Base-by-base conservation (phyloP, 2,888 invertebrate species). In the Leptopilina myrica region DNA sequence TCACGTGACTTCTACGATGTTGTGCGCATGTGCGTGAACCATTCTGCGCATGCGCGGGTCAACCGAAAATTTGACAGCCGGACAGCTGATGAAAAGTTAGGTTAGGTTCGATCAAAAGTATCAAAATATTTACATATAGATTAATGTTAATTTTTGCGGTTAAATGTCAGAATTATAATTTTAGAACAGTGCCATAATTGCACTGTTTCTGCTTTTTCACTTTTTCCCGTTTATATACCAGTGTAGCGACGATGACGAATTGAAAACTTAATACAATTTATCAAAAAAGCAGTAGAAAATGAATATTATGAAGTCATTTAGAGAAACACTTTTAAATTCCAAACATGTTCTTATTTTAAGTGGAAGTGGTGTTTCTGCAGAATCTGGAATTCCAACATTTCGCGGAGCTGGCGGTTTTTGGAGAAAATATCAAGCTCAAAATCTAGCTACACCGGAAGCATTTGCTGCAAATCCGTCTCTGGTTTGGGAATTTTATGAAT, bases 401-500 rank as follows among this genome's bases (percentile, higher is more conserved):
- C 93, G 97, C 82, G 97, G 97, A 14, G 93, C 95, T 20, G 96
- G 96, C 15, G 97, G 97, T 0, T 94, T 94, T 80, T 97, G 97
- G 97, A 94, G 97, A 86, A 95, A 94, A 85, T 96, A 96, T 90
- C 93, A 94, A 83, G 95, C 96, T 0, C 93, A 94, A 64, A 92
- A 93, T 83, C 91, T 96, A 69, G 95, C 95, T 0, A 95, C 95
- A 14, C 95, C 95, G 40, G 93, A 93, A 86, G 96, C 96, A 0
- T 97, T 97, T 89, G 91, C 90, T 78, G 92, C 93, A 5, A 95
- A 95, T 88, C 97, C 97, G 0, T 95, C 96, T 43, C 92, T 97
- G 46, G 97, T 98, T 46, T 97, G 97, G 97, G 97, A 97, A 91
- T 97, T 97, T 92, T 97, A 97, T 90, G 96, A 97, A 88, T 96